Conservation (phyloP, 2,888 invertebrate genomes). For the Lithophane socia region DNA sequence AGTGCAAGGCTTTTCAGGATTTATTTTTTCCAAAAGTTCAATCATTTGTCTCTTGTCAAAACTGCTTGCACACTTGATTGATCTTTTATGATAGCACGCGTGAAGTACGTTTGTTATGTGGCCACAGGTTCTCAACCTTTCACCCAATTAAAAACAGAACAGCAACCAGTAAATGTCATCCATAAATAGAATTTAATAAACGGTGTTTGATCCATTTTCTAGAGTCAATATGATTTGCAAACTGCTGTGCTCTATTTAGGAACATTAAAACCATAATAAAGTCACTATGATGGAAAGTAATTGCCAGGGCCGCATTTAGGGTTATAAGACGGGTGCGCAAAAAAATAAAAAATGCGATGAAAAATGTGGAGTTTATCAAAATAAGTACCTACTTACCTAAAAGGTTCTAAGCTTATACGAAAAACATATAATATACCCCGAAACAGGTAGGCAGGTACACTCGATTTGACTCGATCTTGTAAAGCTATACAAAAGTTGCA, state of each 20-base stretch:
- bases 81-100: conserved; percentile 8
- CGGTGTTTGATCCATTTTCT: conserved; percentile 34
- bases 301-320: conserved; percentile 29
- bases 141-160: conserved; percentile 30
- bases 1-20: too few relatives aligned
- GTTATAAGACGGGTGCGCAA: not conserved
- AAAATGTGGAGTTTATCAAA: not conserved
- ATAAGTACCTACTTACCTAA: not conserved
- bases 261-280: conserved; percentile 22
- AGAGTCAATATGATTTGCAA: conserved; percentile 29
- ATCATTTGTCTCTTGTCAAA: too few relatives aligned
- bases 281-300: not conserved
- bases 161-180: conserved; percentile 38
- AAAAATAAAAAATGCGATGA: too few relatives aligned
- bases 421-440: not conserved
- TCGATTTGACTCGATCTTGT: not conserved
- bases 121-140: conserved; percentile 35
- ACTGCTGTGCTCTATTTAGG: not conserved
- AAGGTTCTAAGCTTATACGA: not conserved
- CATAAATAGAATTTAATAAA: conserved; percentile 43
- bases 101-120: conserved; percentile 2
- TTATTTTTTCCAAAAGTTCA: too few relatives aligned
- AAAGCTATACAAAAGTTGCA: not conserved
- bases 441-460: not conserved
- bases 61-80: conserved; percentile 8